Conservation (phyloP, 2,797 vertebrate species). For the Chloroceryle amazona region DNA sequence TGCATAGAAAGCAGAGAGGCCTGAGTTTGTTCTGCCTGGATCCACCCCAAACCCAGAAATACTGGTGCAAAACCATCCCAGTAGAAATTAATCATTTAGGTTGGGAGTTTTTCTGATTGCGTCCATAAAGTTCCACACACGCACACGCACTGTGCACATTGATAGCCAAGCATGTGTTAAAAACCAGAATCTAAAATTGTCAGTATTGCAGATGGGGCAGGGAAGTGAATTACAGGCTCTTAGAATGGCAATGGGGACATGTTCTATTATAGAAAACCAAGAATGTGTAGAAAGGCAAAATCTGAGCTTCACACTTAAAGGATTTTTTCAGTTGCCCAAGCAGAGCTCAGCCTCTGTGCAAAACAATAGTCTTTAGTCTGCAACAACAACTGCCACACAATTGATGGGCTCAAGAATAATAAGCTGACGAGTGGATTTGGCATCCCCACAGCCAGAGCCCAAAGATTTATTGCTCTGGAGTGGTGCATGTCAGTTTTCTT, state of each 20-base stretch:
- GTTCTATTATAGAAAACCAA: neutral
- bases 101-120: neutral
- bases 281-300: neutral
- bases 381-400: neutral
- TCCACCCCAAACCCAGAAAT: neutral
- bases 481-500: neutral
- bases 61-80: neutral
- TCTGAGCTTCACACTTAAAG: neutral
- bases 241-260: neutral
- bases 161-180: fast-evolving
- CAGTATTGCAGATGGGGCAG: neutral
- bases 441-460: neutral
- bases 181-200: neutral
- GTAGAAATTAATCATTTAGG: neutral
- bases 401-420: neutral
- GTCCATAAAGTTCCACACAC: fast-evolving
- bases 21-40: neutral
- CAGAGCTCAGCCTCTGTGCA: neutral
- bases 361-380: neutral
- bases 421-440: slow-evolving; percentile 6
- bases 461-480: neutral
- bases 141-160: fast-evolving
- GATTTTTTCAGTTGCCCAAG: neutral
- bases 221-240: neutral
- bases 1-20: neutral